Evolutionary conservation across 2,113 vertebrate species (phyloP).

Genomic region (Oncorhynchus keta): DNA sequence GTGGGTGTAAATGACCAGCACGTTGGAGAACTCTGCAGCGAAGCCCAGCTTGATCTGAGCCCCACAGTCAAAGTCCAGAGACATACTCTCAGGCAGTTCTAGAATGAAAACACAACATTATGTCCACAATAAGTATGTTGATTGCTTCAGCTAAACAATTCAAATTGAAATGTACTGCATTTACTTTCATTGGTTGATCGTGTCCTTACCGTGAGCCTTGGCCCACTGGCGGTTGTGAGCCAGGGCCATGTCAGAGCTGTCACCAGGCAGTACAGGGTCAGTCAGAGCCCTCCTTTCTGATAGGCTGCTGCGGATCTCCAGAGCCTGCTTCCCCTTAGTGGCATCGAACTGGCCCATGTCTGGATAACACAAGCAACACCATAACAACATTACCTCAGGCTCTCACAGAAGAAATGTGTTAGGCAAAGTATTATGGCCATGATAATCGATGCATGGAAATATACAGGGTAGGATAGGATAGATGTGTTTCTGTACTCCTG

Average conservation of each 20-base stretch:
- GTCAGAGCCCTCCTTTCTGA: constrained; percentile 89
- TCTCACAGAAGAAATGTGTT: too few relatives aligned
- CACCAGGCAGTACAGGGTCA: constrained; percentile 78
- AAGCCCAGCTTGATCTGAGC: constrained; percentile 93
- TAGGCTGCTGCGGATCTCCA: constrained; percentile 94
- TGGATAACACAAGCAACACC: constrained; percentile 42
- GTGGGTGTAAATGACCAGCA: constrained; percentile 91
- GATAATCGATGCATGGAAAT: too few relatives aligned
- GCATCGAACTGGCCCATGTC: constrained; percentile 96
- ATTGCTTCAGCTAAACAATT: too few relatives aligned
- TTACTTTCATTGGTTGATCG: too few relatives aligned
- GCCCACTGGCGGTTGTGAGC: constrained; percentile 89
- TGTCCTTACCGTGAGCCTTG: constrained; percentile 83
- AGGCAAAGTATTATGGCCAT: too few relatives aligned
- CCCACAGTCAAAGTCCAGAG: constrained; percentile 85
- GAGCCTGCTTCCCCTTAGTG: constrained; percentile 91
- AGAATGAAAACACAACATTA: too few relatives aligned
- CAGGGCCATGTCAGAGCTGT: constrained; percentile 73
- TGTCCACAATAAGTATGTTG: too few relatives aligned
- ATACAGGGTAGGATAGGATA: too few relatives aligned
- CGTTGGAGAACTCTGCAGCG: constrained; percentile 95
- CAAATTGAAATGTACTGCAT: too few relatives aligned
- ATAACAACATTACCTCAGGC: neutral
- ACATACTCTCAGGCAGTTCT: constrained; percentile 85
- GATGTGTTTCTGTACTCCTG: too few relatives aligned